These are phyloP conservation scores for Abscondita cerata DNA, from an alignment of 2,888 invertebrate species.

Conservation along the genomic window DNA sequence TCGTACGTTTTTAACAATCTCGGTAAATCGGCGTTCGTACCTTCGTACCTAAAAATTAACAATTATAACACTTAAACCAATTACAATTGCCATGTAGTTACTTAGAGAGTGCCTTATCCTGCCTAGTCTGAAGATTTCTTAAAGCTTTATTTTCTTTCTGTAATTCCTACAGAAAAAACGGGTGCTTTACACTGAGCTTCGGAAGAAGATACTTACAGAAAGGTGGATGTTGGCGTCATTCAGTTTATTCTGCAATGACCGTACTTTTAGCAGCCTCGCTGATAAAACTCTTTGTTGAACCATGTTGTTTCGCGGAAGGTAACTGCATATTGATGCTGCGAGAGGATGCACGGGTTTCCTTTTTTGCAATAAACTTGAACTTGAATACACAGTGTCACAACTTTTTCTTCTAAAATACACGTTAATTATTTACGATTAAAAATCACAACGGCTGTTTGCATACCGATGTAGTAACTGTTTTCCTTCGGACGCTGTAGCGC, in stretches of 20 bases:
- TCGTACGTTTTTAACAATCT: slow-evolving; percentile 77
- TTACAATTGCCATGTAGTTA: slow-evolving; percentile 49
- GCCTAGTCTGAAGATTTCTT: slow-evolving; percentile 79
- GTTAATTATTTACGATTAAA: neutral
- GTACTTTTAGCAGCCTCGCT: slow-evolving; percentile 76
- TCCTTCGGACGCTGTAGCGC: slow-evolving; percentile 33
- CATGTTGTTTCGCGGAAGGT: slow-evolving; percentile 38
- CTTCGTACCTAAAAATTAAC: slow-evolving; percentile 68
- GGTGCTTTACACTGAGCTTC: no score
- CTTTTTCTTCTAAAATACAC: slow-evolving; percentile 51
- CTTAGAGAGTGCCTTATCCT: slow-evolving; percentile 78
- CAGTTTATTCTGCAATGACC: slow-evolving; percentile 80
- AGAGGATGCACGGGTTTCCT: slow-evolving; percentile 56
- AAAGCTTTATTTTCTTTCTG: slow-evolving; percentile 77
- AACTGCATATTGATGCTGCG: slow-evolving; percentile 44
- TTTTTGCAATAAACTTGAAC: slow-evolving; percentile 55
- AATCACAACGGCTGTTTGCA: neutral
- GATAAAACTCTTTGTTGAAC: slow-evolving; percentile 73
- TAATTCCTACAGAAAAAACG: slow-evolving; percentile 62
- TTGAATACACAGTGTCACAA: slow-evolving; percentile 55
- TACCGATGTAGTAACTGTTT: slow-evolving; percentile 20
- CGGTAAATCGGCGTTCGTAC: slow-evolving; percentile 79
- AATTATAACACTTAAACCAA: no score
- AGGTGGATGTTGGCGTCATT: slow-evolving; percentile 81
- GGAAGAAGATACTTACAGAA: slow-evolving; percentile 62